Base-by-base conservation (phyloP, 2,797 vertebrate species). In the Nannoperca obscura region DNA sequence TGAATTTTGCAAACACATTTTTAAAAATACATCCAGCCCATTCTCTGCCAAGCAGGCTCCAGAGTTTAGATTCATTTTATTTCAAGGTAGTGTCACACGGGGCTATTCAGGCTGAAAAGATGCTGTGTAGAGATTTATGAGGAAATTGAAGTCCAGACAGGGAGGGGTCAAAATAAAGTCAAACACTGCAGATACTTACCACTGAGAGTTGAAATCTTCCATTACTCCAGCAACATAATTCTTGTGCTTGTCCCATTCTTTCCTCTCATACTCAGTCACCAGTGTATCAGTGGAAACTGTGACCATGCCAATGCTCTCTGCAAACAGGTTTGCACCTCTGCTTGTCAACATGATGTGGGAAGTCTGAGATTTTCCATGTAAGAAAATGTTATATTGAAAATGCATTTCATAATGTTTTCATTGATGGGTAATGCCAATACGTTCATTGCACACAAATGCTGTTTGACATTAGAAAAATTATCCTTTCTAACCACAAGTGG, bases 261-360 rank as follows among this genome's bases (percentile, higher is more conserved):
- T 86, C 64, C 78, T 91, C 84, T 95, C 94, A 38, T 83, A 74
- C 68, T 91, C 90, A 11, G 93, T 92, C 86, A 96, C 94, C 68
- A 96, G 81, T 7, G 74, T 47, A 0, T 95, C 85, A 52, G 90
- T 67, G 47, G 94, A 79, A 44, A 94, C 87, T 17, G 78, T 88
- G 24, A 27, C 52, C 54, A 94, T 30, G 19, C 94, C 94, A 7
- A 95, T 86, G 71, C 87, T 91, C 78, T 95, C 92, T 42, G 95
- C 95, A 91, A 96, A 96, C 78, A 86, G 78, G 91, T 94, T 95
- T 0, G 95, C 95, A 4, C 96, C 95, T 86, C 46, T 81, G 69
- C 87, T 86, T 7, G 95, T 94, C 85, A 96, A 55, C 91, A 96
- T 93, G 72, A 88, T 4, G 32, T 96, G 93, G 30, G 90, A 53